phyloP scores from a whole-genome alignment of 2,888 invertebrate genomes.

The Pocota personata region DNA sequence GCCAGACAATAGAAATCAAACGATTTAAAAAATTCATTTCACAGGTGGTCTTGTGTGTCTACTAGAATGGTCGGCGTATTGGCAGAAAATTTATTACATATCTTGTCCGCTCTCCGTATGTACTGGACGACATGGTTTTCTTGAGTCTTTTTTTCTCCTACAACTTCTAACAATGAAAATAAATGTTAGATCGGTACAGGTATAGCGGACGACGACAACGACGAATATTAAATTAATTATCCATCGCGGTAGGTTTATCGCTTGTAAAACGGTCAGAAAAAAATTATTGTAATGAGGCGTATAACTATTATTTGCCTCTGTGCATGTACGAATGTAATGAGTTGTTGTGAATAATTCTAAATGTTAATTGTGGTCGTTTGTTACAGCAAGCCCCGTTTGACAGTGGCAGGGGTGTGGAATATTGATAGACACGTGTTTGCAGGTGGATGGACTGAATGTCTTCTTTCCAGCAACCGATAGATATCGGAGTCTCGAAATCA shows the following conservation, averaged over 20 bases:
- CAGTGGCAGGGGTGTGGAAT: conserved; percentile 22
- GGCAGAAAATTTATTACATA: conserved; percentile 40
- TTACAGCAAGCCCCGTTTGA: conserved; percentile 13
- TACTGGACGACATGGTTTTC: conserved; percentile 21
- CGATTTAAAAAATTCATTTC: conserved; percentile 14
- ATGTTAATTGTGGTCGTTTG: conserved; percentile 51
- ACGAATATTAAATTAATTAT: conserved; percentile 62
- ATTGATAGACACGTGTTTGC: conserved; percentile 24
- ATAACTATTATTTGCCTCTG: conserved; percentile 30
- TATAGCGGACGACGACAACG: conserved; percentile 27
- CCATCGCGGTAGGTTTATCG: conserved; percentile 56
- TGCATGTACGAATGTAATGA: conserved; percentile 43
- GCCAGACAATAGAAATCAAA: conserved; percentile 21
- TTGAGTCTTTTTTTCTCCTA: not conserved
- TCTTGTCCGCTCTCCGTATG: conserved; percentile 20
- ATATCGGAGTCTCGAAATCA: too few species aligned
- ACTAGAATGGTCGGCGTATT: not conserved
- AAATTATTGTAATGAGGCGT: conserved; percentile 53
- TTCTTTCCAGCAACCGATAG: too few species aligned
- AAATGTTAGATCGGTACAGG: conserved; percentile 1
- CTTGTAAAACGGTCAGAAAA: conserved; percentile 52
- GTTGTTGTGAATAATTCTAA: conserved; percentile 57
- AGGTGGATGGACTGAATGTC: not conserved
- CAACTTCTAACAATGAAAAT: conserved; percentile 39
- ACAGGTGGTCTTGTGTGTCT: conserved; percentile 47